phyloP scores from a whole-genome alignment of 2,888 invertebrate species.

The Macrophya annulata region DNA sequence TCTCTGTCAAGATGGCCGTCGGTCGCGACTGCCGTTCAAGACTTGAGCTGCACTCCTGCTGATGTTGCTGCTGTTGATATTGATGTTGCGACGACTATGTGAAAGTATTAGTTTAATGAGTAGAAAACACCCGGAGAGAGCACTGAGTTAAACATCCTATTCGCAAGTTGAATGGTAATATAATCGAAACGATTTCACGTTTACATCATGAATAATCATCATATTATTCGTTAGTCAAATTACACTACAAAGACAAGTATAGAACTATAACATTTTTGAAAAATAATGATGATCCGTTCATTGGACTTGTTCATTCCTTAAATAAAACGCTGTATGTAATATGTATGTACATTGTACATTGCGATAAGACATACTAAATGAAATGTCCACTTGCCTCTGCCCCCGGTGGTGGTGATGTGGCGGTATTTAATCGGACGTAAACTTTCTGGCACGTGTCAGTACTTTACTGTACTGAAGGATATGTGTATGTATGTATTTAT shows the following conservation, averaged over 20 bases:
- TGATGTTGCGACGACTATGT: no score
- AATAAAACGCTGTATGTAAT: not conserved
- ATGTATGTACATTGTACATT: not conserved
- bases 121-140: slow-evolving; percentile 68
- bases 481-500: not conserved
- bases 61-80: not conserved
- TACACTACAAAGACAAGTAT: no score
- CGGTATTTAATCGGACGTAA: slow-evolving; percentile 45
- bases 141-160: slow-evolving; percentile 60
- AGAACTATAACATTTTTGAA: no score
- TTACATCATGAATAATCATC: no score
- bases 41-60: not conserved
- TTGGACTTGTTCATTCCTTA: not conserved
- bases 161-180: slow-evolving; percentile 57
- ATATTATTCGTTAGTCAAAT: no score
- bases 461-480: not conserved
- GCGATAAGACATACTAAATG: not conserved
- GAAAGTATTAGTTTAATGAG: no score
- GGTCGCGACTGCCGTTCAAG: not conserved
- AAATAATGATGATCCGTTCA: not conserved
- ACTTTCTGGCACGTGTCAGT: slow-evolving; percentile 47
- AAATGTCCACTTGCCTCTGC: not conserved
- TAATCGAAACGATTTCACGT: no score
- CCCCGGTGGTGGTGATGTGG: not conserved
- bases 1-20: slow-evolving; percentile 55